Conservation (phyloP, 2,888 invertebrate genomes). For the Clivina fossor region DNA sequence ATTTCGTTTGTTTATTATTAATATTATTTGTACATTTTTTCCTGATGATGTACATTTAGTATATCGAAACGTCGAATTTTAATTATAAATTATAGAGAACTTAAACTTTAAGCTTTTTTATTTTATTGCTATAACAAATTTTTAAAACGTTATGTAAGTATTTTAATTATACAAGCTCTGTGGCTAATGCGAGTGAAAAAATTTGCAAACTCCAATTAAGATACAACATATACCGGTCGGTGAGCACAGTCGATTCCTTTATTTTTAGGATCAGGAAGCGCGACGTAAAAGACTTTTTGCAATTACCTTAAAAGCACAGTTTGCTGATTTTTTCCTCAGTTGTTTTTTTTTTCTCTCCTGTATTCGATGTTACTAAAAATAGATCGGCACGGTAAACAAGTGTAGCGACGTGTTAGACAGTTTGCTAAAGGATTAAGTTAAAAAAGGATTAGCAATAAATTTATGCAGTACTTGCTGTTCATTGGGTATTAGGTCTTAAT, state of each 20-base stretch:
- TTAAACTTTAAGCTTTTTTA: too few species aligned
- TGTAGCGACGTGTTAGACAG: constrained; percentile 6
- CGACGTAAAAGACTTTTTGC: constrained; percentile 18
- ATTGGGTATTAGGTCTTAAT: constrained; percentile 15
- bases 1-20: too few species aligned
- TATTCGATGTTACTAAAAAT: constrained; percentile 10
- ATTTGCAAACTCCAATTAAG: constrained; percentile 9
- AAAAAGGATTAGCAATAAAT: constrained; percentile 18
- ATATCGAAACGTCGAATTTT: too few species aligned
- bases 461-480: constrained; percentile 16
- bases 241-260: constrained; percentile 15
- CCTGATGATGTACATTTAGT: too few species aligned
- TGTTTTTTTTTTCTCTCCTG: too few species aligned
- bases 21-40: too few species aligned
- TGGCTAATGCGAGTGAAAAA: too few species aligned
- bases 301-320: constrained; percentile 23
- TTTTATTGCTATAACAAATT: too few species aligned
- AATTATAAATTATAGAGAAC: too few species aligned
- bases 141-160: too few species aligned
- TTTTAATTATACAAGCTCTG: too few species aligned
- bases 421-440: constrained; percentile 14
- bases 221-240: constrained; percentile 5
- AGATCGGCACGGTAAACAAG: constrained; percentile 13
- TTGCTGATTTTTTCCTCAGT: constrained; percentile 16
- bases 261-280: constrained; percentile 15